Evolutionary conservation across 2,888 invertebrate species (phyloP).

Genomic region (Calameuta pallipes): DNA sequence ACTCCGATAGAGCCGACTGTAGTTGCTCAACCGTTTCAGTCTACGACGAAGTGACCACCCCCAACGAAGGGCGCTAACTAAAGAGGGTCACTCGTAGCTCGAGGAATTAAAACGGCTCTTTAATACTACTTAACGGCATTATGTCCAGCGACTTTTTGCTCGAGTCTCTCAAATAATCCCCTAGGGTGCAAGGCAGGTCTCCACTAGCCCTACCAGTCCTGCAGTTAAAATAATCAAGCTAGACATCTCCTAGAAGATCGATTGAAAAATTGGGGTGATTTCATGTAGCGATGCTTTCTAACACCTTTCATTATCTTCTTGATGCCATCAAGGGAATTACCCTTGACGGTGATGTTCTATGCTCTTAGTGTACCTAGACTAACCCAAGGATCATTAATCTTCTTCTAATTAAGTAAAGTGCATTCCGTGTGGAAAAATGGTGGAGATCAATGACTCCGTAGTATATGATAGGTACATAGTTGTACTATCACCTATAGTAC

Average conservation of each 20-base stretch:
- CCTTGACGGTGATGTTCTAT: background rate
- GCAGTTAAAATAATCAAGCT: slow-evolving; percentile 27
- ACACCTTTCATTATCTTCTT: background rate
- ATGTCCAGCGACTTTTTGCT: slow-evolving; percentile 1
- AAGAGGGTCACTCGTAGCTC: slow-evolving; percentile 26
- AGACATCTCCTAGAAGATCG: slow-evolving; percentile 28
- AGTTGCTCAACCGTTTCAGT: background rate
- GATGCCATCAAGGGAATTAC: background rate
- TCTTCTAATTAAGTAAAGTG: slow-evolving; percentile 4
- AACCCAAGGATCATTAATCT: background rate
- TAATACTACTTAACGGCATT: slow-evolving; percentile 34
- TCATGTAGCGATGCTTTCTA: background rate
- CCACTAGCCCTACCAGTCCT: background rate
- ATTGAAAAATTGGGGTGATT: slow-evolving; percentile 30
- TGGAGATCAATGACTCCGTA: background rate
- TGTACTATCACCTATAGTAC: background rate
- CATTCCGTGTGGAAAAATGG: background rate
- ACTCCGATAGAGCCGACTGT: too few species aligned
- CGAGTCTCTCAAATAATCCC: background rate
- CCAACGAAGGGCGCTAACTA: background rate
- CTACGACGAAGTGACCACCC: background rate
- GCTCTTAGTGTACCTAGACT: background rate
- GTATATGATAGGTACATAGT: background rate
- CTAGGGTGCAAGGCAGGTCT: background rate
- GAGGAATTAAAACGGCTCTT: slow-evolving; percentile 23